phyloP scores from a whole-genome alignment of 2,113 vertebrate genomes.

The Rafetus swinhoei region DNA sequence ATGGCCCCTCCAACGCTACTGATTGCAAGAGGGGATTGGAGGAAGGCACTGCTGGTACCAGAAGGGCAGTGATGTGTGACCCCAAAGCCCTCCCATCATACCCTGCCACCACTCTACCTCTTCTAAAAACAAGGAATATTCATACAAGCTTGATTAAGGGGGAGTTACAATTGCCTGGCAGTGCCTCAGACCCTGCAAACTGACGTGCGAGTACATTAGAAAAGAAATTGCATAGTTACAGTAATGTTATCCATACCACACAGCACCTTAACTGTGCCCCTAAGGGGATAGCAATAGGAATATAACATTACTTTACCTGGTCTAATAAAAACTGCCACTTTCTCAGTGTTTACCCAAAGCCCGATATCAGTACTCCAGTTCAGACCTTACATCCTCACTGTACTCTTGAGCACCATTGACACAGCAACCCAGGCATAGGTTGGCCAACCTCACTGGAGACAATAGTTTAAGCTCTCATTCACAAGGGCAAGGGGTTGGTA shows the following conservation, averaged over 20 bases:
- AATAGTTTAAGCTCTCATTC: not conserved
- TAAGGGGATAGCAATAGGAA: not conserved
- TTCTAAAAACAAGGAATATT: not conserved
- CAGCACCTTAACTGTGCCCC: not conserved
- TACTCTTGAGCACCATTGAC: not conserved
- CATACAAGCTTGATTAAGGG: not conserved
- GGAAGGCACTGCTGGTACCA: not conserved
- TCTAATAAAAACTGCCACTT: not conserved
- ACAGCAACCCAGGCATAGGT: not conserved
- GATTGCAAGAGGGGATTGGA: not conserved
- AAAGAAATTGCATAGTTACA: not conserved
- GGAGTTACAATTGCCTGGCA: not conserved
- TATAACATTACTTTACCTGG: not conserved
- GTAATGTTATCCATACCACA: not conserved
- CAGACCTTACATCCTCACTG: not conserved
- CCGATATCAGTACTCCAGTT: not conserved
- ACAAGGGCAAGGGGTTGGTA: fast-evolving
- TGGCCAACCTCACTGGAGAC: not conserved
- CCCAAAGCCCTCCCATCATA: not conserved
- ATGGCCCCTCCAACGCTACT: not conserved
- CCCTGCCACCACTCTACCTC: not conserved
- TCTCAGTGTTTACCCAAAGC: not conserved
- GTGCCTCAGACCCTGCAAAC: not conserved
- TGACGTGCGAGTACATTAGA: not conserved
- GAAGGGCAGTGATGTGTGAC: not conserved